Evolutionary conservation across 1,140 invertebrate species (phyloP).

Genomic region (Aricia agestis): DNA sequence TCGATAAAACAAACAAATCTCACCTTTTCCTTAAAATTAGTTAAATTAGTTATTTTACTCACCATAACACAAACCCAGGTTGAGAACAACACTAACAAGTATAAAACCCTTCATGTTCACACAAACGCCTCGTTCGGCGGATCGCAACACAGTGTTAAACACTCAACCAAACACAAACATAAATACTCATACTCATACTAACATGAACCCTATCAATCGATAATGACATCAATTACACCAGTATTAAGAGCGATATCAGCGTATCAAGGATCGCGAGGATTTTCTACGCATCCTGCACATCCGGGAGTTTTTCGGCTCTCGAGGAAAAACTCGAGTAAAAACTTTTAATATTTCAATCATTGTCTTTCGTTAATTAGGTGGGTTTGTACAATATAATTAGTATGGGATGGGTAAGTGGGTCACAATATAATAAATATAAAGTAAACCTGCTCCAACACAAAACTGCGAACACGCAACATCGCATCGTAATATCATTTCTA

Average conservation of each 20-base stretch:
- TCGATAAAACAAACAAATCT: too few species aligned
- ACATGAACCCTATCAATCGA: background rate
- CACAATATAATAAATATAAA: too few species aligned
- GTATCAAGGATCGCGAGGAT: background rate
- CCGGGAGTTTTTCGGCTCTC: background rate
- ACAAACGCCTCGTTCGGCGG: background rate
- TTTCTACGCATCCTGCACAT: background rate
- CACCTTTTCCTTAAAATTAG: too few species aligned
- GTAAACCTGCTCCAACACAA: too few species aligned
- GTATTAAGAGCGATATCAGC: background rate
- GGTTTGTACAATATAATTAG: background rate
- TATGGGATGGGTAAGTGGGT: too few species aligned
- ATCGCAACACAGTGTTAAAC: background rate
- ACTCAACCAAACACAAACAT: background rate
- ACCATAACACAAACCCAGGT: background rate
- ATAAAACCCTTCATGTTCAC: constrained; percentile 40
- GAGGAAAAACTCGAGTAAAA: background rate
- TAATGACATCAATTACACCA: background rate
- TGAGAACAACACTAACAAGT: constrained; percentile 38
- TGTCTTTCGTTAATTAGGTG: background rate
- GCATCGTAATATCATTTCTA: too few species aligned
- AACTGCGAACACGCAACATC: too few species aligned
- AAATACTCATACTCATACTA: background rate
- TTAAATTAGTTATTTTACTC: background rate
- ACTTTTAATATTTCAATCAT: background rate